Percentiles rank a stretch among this genome's conserved stretches.
phyloP scores from a whole-genome alignment of 2,113 vertebrate genomes.

The Mus pahari region DNA sequence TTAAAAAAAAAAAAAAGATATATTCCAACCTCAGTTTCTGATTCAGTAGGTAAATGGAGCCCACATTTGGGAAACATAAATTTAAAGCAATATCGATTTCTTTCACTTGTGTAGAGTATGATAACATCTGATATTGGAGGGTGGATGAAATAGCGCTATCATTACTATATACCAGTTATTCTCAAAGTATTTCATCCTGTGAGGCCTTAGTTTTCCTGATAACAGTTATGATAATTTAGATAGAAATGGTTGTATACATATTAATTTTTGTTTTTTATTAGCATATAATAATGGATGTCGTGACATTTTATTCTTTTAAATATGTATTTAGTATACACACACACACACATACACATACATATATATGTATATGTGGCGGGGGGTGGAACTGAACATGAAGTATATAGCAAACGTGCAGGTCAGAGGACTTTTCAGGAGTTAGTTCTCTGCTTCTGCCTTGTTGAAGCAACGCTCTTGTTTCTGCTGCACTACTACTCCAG shows the following conservation, averaged over 20 bases:
- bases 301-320: background rate
- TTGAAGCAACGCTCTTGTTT: background rate
- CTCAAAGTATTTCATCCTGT: constrained; percentile 55
- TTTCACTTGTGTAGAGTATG: constrained; percentile 32
- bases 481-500: background rate
- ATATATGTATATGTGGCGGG: too few species aligned
- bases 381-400: background rate
- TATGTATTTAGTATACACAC: background rate
- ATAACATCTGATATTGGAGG: constrained; percentile 56
- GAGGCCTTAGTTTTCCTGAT: constrained; percentile 24
- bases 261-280: constrained; percentile 30
- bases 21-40: constrained; percentile 35
- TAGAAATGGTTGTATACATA: constrained; percentile 15
- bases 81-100: constrained; percentile 33
- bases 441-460: background rate
- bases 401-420: background rate
- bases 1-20: constrained; percentile 39
- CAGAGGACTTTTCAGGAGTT: background rate
- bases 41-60: constrained; percentile 10
- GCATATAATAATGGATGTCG: background rate
- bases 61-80: constrained; percentile 39
- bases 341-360: background rate
- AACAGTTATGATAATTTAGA: constrained; percentile 44
- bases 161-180: constrained; percentile 16
- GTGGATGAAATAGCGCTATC: constrained; percentile 21